phyloP scores from a whole-genome alignment of 2,113 vertebrate species.

The Arizona elegans region DNA sequence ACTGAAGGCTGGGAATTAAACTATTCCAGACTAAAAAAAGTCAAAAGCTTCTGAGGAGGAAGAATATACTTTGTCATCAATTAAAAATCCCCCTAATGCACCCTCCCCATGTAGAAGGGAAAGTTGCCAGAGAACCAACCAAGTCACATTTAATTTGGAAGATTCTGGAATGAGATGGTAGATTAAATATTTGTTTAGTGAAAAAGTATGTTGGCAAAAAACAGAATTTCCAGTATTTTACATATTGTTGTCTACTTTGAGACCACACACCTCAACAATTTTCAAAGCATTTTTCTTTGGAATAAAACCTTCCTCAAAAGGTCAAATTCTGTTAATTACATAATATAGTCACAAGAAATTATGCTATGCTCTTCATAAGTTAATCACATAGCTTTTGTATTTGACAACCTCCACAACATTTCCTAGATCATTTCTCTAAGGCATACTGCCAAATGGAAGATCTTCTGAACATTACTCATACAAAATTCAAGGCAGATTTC shows the following conservation, averaged over 20 bases:
- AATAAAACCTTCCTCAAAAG: constrained; percentile 19
- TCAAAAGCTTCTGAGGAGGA: constrained; percentile 9
- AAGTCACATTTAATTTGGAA: constrained; percentile 41
- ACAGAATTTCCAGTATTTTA: constrained; percentile 20
- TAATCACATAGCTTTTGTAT: not conserved
- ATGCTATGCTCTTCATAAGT: not conserved
- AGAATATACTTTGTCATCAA: constrained; percentile 31
- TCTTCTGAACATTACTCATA: not conserved
- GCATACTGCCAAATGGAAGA: not conserved
- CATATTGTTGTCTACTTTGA: constrained; percentile 28
- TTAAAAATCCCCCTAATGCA: constrained; percentile 34
- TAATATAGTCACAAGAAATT: not conserved
- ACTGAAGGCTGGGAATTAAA: constrained; percentile 28
- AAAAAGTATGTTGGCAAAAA: not conserved
- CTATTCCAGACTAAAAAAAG: constrained; percentile 7
- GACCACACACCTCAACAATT: constrained; percentile 7
- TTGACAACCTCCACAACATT: not conserved
- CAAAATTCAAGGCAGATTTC: not conserved
- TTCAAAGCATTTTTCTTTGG: constrained; percentile 23
- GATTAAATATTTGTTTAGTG: not conserved
- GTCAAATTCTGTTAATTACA: not conserved
- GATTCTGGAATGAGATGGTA: constrained; percentile 12
- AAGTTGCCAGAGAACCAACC: not conserved
- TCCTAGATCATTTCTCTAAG: not conserved
- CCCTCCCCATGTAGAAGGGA: constrained; percentile 6